Evolutionary conservation across 2,113 vertebrate species (phyloP).

Genomic region (Hippocampus abdominalis): DNA sequence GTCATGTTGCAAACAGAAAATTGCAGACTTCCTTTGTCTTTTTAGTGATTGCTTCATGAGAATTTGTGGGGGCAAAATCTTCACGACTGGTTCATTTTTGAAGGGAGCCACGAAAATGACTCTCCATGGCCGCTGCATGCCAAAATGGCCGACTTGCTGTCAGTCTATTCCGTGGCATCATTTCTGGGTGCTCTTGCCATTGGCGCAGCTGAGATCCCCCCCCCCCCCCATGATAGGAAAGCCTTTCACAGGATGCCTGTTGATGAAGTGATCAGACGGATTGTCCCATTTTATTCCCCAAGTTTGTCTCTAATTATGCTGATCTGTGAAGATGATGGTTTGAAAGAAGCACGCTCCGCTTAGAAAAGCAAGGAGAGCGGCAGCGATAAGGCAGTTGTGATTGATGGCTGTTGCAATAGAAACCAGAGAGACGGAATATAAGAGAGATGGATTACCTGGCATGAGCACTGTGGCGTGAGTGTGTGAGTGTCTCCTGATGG

Average conservation of each 20-base stretch:
- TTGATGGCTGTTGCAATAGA: not conserved
- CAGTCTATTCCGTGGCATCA: no score
- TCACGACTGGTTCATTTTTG: no score
- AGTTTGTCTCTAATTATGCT: not conserved
- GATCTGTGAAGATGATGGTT: not conserved
- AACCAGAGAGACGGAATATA: not conserved
- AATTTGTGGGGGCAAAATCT: no score
- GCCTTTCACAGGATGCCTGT: not conserved
- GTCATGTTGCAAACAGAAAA: no score
- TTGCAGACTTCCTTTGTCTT: no score
- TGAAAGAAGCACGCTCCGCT: not conserved
- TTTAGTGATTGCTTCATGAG: no score
- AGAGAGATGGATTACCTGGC: not conserved
- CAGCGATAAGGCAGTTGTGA: not conserved
- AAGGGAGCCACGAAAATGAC: no score
- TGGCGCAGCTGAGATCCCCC: no score
- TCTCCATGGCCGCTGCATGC: no score
- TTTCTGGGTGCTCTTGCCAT: no score
- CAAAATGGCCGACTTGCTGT: not conserved
- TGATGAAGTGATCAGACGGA: not conserved
- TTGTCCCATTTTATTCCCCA: not conserved
- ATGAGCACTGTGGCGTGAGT: not conserved
- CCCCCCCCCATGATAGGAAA: no score
- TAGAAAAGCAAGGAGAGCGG: not conserved
- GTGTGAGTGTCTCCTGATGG: not conserved